These are phyloP conservation scores for Tiphia femorata DNA, from an alignment of 2,888 invertebrate genomes.

Conservation along the genomic window DNA sequence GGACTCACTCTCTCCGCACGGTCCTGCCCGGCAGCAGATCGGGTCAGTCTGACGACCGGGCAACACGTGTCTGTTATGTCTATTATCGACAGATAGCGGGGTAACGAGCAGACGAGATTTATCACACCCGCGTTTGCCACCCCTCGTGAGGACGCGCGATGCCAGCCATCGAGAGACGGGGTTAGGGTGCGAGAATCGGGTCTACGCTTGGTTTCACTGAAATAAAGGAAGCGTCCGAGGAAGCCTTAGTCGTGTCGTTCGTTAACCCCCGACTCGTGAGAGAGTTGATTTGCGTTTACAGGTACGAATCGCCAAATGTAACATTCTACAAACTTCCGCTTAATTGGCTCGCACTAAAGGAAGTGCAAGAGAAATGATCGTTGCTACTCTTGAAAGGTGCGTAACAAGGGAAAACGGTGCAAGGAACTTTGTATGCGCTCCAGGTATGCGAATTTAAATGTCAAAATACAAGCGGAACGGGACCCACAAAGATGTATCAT, in stretches of 20 bases:
- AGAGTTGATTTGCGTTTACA: too few species aligned
- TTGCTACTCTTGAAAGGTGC: too few species aligned
- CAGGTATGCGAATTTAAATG: slow-evolving; percentile 58
- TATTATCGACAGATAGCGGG: slow-evolving; percentile 58
- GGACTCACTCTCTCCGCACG: too few species aligned
- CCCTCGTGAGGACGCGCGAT: slow-evolving; percentile 3
- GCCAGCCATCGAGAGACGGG: slow-evolving; percentile 29
- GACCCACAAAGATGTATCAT: slow-evolving; percentile 59
- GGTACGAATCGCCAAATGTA: too few species aligned
- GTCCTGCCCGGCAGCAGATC: slow-evolving; percentile 7
- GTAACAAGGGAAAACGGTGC: too few species aligned
- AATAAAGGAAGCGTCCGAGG: slow-evolving; percentile 37
- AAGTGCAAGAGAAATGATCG: too few species aligned
- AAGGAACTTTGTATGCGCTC: background rate
- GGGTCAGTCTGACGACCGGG: slow-evolving; percentile 54
- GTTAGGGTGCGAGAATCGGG: slow-evolving; percentile 28
- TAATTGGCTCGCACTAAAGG: too few species aligned
- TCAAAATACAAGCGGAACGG: slow-evolving; percentile 63
- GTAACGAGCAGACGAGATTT: slow-evolving; percentile 58
- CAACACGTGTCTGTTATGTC: slow-evolving; percentile 67
- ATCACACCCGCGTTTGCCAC: slow-evolving; percentile 43
- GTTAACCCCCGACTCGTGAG: too few species aligned
- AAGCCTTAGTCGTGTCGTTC: too few species aligned
- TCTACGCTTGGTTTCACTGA: slow-evolving; percentile 43
- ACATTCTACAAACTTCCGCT: too few species aligned